phyloP scores from a whole-genome alignment of 2,113 vertebrate species.

The Malaclemys terrapin region DNA sequence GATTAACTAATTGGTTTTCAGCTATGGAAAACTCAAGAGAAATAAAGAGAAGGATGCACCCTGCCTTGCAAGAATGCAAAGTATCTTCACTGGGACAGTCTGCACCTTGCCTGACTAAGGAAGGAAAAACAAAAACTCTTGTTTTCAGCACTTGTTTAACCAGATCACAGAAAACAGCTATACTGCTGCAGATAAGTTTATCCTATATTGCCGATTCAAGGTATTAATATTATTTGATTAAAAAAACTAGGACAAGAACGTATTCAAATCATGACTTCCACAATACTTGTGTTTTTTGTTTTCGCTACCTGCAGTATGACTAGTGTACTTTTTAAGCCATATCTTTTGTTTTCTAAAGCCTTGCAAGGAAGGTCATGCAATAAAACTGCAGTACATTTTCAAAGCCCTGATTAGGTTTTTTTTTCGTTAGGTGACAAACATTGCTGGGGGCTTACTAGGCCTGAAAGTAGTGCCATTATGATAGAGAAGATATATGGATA shows the following conservation, averaged over 20 bases:
- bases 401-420: neutral
- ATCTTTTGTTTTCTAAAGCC: neutral
- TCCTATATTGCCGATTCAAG: neutral
- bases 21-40: constrained; percentile 23
- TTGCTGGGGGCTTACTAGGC: neutral
- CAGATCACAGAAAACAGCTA: constrained; percentile 21
- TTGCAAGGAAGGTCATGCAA: neutral
- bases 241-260: neutral
- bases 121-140: constrained; percentile 17
- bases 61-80: constrained; percentile 33
- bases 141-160: constrained; percentile 31
- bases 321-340: neutral
- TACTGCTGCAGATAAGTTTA: neutral
- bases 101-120: constrained; percentile 33
- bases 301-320: neutral
- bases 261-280: neutral
- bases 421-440: neutral
- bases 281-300: neutral
- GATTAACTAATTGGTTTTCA: constrained; percentile 35
- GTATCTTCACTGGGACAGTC: neutral
- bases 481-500: neutral
- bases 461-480: neutral
- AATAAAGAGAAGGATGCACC: constrained; percentile 38
- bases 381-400: neutral
- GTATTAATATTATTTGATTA: constrained; percentile 7